Evolutionary conservation across 2,113 vertebrate species (phyloP).

Genomic region (Felis chaus): DNA sequence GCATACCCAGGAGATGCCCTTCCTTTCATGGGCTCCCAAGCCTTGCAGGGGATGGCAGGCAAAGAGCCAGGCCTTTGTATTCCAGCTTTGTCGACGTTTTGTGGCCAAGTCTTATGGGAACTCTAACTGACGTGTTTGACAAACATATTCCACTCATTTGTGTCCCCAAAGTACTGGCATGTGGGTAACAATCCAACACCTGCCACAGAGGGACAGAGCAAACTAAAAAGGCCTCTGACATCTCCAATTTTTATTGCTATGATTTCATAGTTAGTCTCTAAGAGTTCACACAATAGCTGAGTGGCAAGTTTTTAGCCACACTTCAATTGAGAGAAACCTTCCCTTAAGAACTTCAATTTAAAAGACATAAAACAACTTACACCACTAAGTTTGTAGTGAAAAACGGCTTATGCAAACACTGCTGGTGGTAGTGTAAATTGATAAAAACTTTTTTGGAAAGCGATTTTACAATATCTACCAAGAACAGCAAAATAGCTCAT

Average conservation of each 20-base stretch:
- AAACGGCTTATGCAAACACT: slow-evolving; percentile 10
- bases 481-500: slow-evolving; percentile 52
- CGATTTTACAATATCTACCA: slow-evolving; percentile 37
- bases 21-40: slow-evolving; percentile 61
- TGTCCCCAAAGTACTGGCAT: slow-evolving; percentile 49
- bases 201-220: slow-evolving; percentile 48
- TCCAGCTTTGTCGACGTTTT: slow-evolving; percentile 40
- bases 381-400: not conserved
- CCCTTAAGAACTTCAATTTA: slow-evolving; percentile 31
- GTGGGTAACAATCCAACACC: slow-evolving; percentile 53
- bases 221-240: slow-evolving; percentile 36
- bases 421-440: slow-evolving; percentile 43
- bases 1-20: slow-evolving; percentile 47
- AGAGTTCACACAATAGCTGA: not conserved
- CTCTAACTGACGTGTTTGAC: slow-evolving; percentile 48
- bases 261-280: slow-evolving; percentile 25
- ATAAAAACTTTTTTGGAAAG: slow-evolving; percentile 49
- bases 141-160: slow-evolving; percentile 59
- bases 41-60: slow-evolving; percentile 52
- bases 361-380: not conserved
- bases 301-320: not conserved
- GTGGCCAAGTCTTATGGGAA: slow-evolving; percentile 56
- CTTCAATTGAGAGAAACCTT: not conserved
- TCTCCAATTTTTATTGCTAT: slow-evolving; percentile 16
- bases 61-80: slow-evolving; percentile 64